Percentiles rank a stretch among this genome's conserved stretches.
These are phyloP conservation scores for Tokudaia muenninki DNA, from an alignment of 2,797 vertebrate species.

Conservation along the genomic window DNA sequence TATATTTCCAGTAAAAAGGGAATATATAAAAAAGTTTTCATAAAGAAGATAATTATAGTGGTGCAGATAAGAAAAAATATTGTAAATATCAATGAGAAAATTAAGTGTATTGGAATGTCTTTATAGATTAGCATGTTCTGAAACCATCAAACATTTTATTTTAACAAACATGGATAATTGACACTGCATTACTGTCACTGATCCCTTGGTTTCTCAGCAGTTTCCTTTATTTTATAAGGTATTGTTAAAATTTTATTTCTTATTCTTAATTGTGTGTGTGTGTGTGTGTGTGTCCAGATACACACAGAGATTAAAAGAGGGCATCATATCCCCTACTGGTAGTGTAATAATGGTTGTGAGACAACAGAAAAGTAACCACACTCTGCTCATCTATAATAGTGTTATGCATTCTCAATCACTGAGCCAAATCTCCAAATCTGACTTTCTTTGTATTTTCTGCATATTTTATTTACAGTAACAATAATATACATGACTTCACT, in stretches of 20 bases:
- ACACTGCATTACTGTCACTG: not conserved
- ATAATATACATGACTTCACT: not conserved
- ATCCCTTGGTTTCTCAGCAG: not conserved
- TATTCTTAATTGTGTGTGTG: not conserved
- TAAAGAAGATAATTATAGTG: not conserved
- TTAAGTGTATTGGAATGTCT: not conserved
- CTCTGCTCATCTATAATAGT: not conserved
- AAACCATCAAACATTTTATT: not conserved
- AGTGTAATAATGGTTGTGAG: not conserved
- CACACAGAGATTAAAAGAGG: not conserved
- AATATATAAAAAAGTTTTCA: not conserved
- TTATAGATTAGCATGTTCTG: not conserved
- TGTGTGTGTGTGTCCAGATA: not conserved
- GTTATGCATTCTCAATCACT: not conserved
- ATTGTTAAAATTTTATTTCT: not conserved
- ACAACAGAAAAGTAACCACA: too few relatives aligned
- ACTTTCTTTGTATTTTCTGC: not conserved
- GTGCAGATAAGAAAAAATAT: constrained; percentile 31
- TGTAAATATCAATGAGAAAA: not conserved
- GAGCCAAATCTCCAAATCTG: not conserved
- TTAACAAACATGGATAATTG: not conserved
- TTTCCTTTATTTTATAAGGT: not conserved
- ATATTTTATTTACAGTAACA: not conserved
- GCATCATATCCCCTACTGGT: not conserved
- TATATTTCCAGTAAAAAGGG: not conserved